A percentile compares a stretch with the other conserved stretches of the same genome.
Conservation (phyloP, 2,888 invertebrate genomes). For the Machimus atricapillus region DNA sequence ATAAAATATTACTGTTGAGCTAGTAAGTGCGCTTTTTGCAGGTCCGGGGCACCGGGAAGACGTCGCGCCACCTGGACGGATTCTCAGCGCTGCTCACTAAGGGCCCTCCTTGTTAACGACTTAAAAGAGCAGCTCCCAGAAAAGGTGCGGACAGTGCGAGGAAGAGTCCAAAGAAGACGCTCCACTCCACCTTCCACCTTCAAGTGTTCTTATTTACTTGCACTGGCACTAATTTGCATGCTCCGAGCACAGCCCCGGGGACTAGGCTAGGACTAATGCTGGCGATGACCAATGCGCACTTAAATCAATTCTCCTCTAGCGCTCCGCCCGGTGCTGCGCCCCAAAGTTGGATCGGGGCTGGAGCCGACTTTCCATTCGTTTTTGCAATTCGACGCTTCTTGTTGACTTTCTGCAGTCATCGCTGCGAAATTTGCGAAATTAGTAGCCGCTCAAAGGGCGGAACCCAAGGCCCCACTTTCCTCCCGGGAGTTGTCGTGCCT, state of each 20-base stretch:
- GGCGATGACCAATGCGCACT: neutral
- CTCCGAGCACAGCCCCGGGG: neutral
- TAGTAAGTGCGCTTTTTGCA: neutral
- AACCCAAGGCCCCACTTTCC: neutral
- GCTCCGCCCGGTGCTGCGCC: neutral
- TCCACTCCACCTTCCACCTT: neutral
- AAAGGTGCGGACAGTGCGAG: neutral
- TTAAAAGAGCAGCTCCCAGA: neutral
- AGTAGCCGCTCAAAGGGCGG: neutral
- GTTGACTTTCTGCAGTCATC: neutral
- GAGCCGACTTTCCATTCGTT: neutral
- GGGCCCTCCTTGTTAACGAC: neutral
- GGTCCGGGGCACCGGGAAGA: neutral
- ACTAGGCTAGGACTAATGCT: neutral
- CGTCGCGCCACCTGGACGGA: neutral
- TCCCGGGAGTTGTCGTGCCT: neutral
- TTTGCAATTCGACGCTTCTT: neutral
- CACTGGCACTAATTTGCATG: neutral
- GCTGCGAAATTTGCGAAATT: neutral
- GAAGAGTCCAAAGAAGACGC: neutral
- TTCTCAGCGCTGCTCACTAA: neutral
- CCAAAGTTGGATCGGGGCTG: neutral
- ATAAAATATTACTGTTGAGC: neutral
- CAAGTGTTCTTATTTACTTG: neutral
- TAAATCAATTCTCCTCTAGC: neutral